Base-by-base conservation (phyloP, 1,140 invertebrate genomes). In the Calephelis nemesis region DNA sequence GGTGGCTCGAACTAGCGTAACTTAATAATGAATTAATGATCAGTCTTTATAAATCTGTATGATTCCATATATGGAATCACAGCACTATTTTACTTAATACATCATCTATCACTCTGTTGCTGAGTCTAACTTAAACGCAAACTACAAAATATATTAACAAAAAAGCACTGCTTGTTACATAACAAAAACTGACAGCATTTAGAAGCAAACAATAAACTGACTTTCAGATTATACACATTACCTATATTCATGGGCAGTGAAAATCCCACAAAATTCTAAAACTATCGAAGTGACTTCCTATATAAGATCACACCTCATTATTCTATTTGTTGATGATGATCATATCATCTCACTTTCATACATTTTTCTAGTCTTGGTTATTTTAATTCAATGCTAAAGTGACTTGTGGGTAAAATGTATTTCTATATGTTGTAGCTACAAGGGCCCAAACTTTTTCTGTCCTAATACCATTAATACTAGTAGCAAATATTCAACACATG, bases 1-100 rank as follows among this genome's bases (percentile, higher is more conserved):
- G 79, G 79, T 87, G 86, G 83, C 78, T 85, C 81, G 75, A 90
- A 83, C 84, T 90, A 90, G 85, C 85, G 73, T 85, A 90, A 90
- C 86, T 88, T 88, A 88, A 87, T 77, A 88, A 88, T 88, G 86
- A 87, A 90, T 85, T 87, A 90, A 85, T 88, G 88, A 90, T 90
- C 88, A 90, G 88, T 90, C 88, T 90, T 90, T 80, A 88, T 82
- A 83, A 87, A 83, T 86, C 81, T 75, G 78, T 79, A 75, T 80
- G 78, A 79, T 73, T 84, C 76, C 54, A 67, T 68, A 54, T 42
- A 65, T 40, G 74, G 79, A 78, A 79, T 70, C 84, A 82, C 75
- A 73, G 73, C 42, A 77, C 81, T 83, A 77, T 81, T 74, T 81
- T 77, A 76, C 69, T 75, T 72, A 75, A 79, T 81, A 79, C 77